Percentiles rank a stretch among this genome's conserved stretches.
These are phyloP conservation scores for Rhinoraja longicauda DNA, from an alignment of 2,797 vertebrate genomes.

Conservation along the genomic window DNA sequence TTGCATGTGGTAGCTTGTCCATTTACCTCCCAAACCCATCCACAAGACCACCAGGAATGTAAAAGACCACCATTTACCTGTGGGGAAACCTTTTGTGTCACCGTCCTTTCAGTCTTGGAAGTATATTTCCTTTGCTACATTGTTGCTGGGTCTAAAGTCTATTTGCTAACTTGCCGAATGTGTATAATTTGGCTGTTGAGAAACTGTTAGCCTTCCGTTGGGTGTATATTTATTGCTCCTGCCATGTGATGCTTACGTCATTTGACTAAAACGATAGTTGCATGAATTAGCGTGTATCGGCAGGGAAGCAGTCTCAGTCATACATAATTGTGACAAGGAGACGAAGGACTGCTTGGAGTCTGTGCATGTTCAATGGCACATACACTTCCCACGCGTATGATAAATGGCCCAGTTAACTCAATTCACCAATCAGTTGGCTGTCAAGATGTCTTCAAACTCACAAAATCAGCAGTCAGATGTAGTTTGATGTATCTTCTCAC, in stretches of 20 bases:
- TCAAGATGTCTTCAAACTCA: slow-evolving; percentile 1
- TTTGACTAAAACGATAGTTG: slow-evolving; percentile 22
- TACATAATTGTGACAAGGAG: slow-evolving; percentile 27
- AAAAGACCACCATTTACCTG: too few species aligned
- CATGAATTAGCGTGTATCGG: background rate
- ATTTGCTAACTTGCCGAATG: background rate
- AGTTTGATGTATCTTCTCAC: slow-evolving; percentile 7
- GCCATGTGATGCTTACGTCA: background rate
- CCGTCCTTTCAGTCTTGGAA: too few species aligned
- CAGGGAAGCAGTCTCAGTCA: background rate
- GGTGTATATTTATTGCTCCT: background rate
- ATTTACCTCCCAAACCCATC: too few species aligned
- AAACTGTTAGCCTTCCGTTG: background rate
- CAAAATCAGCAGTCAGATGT: slow-evolving; percentile 21
- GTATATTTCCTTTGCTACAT: too few species aligned
- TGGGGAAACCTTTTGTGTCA: too few species aligned
- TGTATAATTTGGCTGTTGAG: background rate
- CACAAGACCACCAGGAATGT: too few species aligned
- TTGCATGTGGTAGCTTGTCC: too few species aligned
- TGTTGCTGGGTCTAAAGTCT: too few species aligned
- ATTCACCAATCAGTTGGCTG: slow-evolving; percentile 27
- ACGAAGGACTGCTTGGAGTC: background rate
- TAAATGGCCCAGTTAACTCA: slow-evolving; percentile 31
- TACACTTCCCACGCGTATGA: background rate
- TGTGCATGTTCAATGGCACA: background rate